Evolutionary conservation across 2,888 invertebrate genomes (phyloP).

Genomic region (Labia minor): DNA sequence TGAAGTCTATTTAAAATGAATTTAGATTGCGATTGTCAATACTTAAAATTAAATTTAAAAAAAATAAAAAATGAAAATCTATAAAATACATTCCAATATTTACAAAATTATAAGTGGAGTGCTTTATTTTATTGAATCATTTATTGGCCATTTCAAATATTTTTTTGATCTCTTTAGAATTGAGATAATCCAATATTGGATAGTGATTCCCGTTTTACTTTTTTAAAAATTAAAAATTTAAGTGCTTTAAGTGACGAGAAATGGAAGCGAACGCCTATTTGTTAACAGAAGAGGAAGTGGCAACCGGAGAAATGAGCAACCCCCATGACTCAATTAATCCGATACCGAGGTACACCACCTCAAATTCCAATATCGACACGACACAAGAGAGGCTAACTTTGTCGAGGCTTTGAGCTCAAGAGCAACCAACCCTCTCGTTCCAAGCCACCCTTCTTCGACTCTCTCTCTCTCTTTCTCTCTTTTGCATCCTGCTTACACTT

Average conservation of each 20-base stretch:
- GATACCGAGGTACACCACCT: constrained; percentile 7
- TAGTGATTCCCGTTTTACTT: neutral
- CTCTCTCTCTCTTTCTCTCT: neutral
- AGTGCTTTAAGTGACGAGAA: neutral
- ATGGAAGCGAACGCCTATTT: constrained; percentile 1
- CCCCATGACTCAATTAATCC: constrained; percentile 1
- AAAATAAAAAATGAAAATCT: too few species aligned
- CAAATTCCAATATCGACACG: constrained; percentile 5
- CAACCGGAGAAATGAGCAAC: neutral
- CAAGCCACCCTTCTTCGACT: neutral
- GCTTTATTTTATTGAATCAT: too few species aligned
- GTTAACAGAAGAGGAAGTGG: neutral
- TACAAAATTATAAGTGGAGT: too few species aligned
- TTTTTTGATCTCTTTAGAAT: too few species aligned
- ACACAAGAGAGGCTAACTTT: constrained; percentile 7
- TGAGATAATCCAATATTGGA: too few species aligned
- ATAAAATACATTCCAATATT: too few species aligned
- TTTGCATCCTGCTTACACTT: neutral
- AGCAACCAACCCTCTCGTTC: neutral
- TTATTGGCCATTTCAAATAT: too few species aligned
- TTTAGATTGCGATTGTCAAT: too few species aligned
- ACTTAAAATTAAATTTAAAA: too few species aligned
- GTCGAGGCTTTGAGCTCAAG: neutral
- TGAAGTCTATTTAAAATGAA: too few species aligned
- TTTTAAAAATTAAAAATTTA: neutral